Base-by-base conservation (phyloP, 2,888 invertebrate species). In the Macaria liturata region DNA sequence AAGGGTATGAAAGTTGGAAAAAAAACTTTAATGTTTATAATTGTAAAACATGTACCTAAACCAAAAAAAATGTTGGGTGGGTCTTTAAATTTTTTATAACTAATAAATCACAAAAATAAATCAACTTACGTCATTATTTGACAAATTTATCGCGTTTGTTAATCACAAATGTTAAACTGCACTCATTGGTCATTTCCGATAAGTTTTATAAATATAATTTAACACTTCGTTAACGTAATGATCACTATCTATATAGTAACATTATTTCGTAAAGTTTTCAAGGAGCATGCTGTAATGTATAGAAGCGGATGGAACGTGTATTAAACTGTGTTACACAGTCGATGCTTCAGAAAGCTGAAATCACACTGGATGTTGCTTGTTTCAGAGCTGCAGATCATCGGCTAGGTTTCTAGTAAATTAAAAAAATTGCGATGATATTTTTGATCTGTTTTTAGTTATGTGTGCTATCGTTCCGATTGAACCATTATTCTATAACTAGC, bases 341-440 rank as follows among this genome's bases (percentile, higher is more conserved):
- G 48, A 46, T 48, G 20, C 43, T 48, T 9, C 42, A 48, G 54
- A 42, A 20, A 20, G 20, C 42, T 9, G 34, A 3, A 37, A 32
- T 48, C 34, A 7, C 5, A 54, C 54, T 54, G 48, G 34, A 43
- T 48, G 54, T 47, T 34, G 47, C 9, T 48, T 30, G 43, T 43
- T 42, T 37, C 7, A 6, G 5, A 37, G 34, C 34, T 37, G 4
- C 34, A 37, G 5, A 4, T 37, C 34, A 7, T 37, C 34, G 34
- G 20, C 20, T 20, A 20, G 20, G 20, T 20, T 20, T 20, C 20
- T 20, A 20, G 20, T 20, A 20, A 1, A 20, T 20, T 20, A 20
- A 20, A 20, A 20, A 20, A 20, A 20, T 20, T 1, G 20, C 20
- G 20, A 20, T 20, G 20, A 20, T 20, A 20, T 20, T 20, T 20